Evolutionary conservation across 2,113 vertebrate genomes (phyloP), one percentile per base, ranked within the genome.

Genomic region (Acanthisitta chloris): DNA sequence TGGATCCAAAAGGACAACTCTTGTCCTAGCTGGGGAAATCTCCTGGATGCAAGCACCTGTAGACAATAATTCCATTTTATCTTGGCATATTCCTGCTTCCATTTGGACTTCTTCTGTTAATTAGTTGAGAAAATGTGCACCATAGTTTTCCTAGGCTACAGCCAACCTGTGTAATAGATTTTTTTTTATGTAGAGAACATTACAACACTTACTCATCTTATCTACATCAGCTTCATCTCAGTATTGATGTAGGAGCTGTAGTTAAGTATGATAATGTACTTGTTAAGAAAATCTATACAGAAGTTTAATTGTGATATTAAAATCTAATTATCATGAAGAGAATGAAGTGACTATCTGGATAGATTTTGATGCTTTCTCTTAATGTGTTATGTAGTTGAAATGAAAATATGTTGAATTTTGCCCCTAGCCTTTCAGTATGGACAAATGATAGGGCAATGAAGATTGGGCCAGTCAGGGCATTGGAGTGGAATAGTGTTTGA

Each of bases 271-370:
- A 71, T 66, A 92, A 92, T 59, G 81, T 95, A 85, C 72, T 89
- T 90, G 59, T 78, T 88, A 93, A 93, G 88, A 86, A 92, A 96
- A 95, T 97, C 67, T 65, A 80, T 94, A 94, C 40, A 78, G 77
- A 70, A 67, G 28, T 94, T 83, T 46, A 96, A 95, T 96, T 97
- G 86, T 77, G 84, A 89, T 94, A 95, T 96, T 91, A 96, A 96
- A 96, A 91, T 71, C 40, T 66, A 81, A 94, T 67, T 81, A 80
- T 43, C 65, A 57, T 95, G 94, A 81, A 45, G n/a, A 96, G 82
- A 96, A 90, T 81, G 61, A 33, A 76, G 71, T 64, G 70, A 34
- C 62, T 88, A 43, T 62, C 23, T 36, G 71, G 85, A 86, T 15
- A 85, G 77, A 57, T 46, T 79, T 76, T 90, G 15, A 34, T 61